Evolutionary conservation across 2,797 vertebrate species (phyloP).

Genomic region (Sebastiscus tertius): DNA sequence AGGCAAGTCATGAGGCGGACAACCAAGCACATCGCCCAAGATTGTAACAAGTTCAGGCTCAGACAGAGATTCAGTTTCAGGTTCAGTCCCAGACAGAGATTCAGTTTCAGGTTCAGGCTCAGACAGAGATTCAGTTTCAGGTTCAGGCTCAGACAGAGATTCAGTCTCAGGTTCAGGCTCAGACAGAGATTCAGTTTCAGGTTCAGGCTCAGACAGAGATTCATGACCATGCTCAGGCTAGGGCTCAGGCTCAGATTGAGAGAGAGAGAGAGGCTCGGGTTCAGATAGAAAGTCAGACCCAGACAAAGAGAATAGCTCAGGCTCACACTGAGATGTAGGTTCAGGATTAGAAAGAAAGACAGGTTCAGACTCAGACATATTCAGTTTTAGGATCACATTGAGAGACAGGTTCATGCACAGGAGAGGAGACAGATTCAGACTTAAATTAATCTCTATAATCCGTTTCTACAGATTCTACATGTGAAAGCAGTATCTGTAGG

Average conservation of each 20-base stretch:
- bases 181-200: not conserved
- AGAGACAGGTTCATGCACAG: not conserved
- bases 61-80: not conserved
- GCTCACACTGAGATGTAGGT: not conserved
- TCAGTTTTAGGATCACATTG: not conserved
- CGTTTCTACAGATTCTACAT: no score
- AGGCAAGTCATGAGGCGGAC: not conserved
- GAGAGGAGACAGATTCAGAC: not conserved
- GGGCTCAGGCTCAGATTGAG: not conserved
- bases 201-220: not conserved
- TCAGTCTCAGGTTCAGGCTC: not conserved
- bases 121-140: not conserved
- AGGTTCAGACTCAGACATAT: not conserved
- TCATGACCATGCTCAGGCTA: not conserved
- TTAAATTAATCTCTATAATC: no score
- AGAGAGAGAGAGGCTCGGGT: not conserved
- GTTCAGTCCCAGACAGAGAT: not conserved
- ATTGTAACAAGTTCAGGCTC: not conserved
- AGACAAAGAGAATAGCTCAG: not conserved
- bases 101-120: not conserved
- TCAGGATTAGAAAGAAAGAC: not conserved
- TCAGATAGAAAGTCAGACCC: not conserved
- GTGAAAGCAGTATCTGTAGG: no score
- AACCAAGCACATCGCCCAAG: not conserved
- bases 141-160: not conserved